These are phyloP conservation scores for Artibeus lituratus DNA, from an alignment of 2,797 vertebrate species.

Conservation along the genomic window DNA sequence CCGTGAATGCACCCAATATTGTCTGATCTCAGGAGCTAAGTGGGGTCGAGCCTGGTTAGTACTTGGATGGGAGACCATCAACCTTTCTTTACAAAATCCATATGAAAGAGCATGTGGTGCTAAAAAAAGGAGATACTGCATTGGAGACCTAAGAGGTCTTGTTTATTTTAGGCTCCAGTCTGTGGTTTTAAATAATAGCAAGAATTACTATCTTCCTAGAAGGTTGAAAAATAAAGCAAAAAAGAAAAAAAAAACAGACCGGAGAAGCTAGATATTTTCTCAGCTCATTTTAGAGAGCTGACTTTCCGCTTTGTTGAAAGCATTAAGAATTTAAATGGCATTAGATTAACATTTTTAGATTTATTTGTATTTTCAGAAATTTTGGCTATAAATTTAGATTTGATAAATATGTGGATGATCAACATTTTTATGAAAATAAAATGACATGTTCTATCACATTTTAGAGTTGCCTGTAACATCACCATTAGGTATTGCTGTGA, in stretches of 20 bases:
- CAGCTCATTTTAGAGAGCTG: not conserved
- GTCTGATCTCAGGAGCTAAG: too few species aligned
- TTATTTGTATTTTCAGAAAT: constrained; percentile 46
- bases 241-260: not conserved
- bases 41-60: too few species aligned
- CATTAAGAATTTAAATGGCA: not conserved
- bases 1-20: too few species aligned
- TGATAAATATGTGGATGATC: constrained; percentile 15
- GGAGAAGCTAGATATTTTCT: not conserved
- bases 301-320: constrained; percentile 28
- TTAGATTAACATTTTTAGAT: not conserved
- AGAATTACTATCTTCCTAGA: not conserved
- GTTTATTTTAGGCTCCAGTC: not conserved
- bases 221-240: not conserved
- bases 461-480: constrained; percentile 96
- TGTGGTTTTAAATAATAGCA: not conserved
- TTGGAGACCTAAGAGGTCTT: not conserved
- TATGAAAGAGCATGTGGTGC: constrained; percentile 10
- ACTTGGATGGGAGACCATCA: not conserved
- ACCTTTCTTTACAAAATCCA: not conserved
- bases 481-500: constrained; percentile 91
- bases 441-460: constrained; percentile 50
- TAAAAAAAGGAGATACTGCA: not conserved
- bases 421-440: constrained; percentile 43
- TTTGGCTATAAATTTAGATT: not conserved